These are phyloP conservation scores for Rhynchomys soricoides DNA, from an alignment of 2,113 vertebrate genomes.

Conservation along the genomic window DNA sequence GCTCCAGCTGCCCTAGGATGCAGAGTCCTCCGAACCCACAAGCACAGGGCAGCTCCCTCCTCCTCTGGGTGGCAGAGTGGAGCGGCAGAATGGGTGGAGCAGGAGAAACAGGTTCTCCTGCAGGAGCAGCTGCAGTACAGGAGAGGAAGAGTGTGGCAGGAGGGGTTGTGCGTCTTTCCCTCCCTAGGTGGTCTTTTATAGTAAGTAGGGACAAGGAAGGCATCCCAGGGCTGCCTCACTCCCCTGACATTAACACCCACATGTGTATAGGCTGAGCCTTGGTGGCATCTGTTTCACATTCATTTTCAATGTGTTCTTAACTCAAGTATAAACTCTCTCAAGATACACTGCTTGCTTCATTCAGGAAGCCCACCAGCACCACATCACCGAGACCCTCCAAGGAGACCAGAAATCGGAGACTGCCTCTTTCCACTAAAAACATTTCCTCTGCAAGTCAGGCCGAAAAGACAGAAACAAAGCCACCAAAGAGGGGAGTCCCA, in stretches of 20 bases:
- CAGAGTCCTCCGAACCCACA: constrained; percentile 65
- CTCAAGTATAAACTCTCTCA: not conserved
- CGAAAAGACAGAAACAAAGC: not conserved
- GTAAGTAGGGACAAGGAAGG: not conserved
- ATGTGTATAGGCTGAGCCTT: not conserved
- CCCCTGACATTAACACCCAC: not conserved
- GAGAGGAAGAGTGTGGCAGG: constrained; percentile 55
- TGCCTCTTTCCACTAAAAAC: not conserved
- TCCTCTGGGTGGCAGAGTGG: not conserved
- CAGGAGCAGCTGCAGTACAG: constrained; percentile 71
- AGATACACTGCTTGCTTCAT: not conserved
- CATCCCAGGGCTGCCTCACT: not conserved
- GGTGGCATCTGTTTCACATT: not conserved
- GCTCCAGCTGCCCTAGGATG: constrained; percentile 80
- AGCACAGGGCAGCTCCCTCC: constrained; percentile 78
- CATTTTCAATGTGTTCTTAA: not conserved
- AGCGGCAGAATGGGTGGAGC: constrained; percentile 70
- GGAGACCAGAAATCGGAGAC: not conserved
- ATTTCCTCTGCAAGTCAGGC: not conserved
- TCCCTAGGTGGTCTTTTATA: constrained; percentile 30
- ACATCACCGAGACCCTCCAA: not conserved
- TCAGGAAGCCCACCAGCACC: not conserved
- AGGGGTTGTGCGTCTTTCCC: constrained; percentile 42
- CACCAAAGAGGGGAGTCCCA: not conserved
- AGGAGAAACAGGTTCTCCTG: constrained; percentile 69